Evolutionary conservation across 2,113 vertebrate genomes (phyloP).

Genomic region (Nothoprocta pentlandii): DNA sequence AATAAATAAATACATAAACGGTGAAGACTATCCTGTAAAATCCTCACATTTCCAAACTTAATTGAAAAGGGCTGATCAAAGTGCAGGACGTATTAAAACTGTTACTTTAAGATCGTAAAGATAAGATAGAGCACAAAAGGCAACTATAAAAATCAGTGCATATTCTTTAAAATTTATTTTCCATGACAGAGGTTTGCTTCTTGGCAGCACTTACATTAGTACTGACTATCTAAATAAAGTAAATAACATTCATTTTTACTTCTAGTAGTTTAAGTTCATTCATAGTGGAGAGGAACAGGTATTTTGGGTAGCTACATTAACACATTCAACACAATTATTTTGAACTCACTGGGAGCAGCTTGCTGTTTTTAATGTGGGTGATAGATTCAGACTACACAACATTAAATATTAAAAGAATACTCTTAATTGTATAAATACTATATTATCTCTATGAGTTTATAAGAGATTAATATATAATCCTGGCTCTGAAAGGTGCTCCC

Average conservation of each 20-base stretch:
- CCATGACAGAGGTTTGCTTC: slow-evolving; percentile 57
- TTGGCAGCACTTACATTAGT: slow-evolving; percentile 14
- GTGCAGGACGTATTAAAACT: slow-evolving; percentile 64
- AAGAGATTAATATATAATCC: slow-evolving; percentile 25
- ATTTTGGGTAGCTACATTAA: slow-evolving; percentile 67
- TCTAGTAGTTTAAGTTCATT: slow-evolving; percentile 64
- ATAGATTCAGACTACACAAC: neutral
- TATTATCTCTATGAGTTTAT: slow-evolving; percentile 31
- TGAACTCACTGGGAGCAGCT: slow-evolving; percentile 66
- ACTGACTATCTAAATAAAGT: slow-evolving; percentile 71
- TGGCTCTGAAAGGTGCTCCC: slow-evolving; percentile 28
- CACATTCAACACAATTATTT: slow-evolving; percentile 48
- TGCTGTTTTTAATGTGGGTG: slow-evolving; percentile 47
- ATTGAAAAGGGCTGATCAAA: slow-evolving; percentile 72
- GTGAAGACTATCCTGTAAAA: slow-evolving; percentile 54
- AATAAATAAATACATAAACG: slow-evolving; percentile 25
- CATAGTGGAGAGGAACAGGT: slow-evolving; percentile 61
- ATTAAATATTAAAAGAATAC: slow-evolving; percentile 36
- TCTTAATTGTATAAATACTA: slow-evolving; percentile 52
- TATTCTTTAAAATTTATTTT: slow-evolving; percentile 58
- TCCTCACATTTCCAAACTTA: slow-evolving; percentile 68
- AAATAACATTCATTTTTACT: slow-evolving; percentile 66
- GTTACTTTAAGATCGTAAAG: slow-evolving; percentile 73
- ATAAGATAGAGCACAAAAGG: slow-evolving; percentile 68
- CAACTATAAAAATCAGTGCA: slow-evolving; percentile 58